Conservation (phyloP, 64 coral and sea anemone species). For the Actinia tenebrosa region DNA sequence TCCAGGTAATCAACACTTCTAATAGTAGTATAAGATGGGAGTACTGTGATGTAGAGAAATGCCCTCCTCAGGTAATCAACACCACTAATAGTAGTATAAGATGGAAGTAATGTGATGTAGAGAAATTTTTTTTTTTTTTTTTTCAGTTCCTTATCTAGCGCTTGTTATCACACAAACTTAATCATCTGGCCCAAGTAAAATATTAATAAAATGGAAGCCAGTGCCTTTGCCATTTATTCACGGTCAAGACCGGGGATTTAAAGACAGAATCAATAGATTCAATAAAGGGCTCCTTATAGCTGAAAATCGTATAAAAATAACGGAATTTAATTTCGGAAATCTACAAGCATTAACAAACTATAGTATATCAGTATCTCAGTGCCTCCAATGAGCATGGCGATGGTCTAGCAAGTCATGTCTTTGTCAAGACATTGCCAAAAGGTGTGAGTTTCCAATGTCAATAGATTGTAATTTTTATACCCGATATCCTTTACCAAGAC, state of each 20-base stretch:
- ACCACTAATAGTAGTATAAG: no score
- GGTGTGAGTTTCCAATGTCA: neutral
- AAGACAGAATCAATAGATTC: neutral
- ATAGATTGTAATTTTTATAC: neutral
- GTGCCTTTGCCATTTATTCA: slow-evolving; percentile 21
- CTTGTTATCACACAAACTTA: no score
- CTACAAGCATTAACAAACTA: slow-evolving; percentile 2
- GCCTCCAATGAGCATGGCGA: slow-evolving; percentile 10
- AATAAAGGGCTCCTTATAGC: neutral
- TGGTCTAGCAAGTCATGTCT: neutral
- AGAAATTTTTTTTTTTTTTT: no score
- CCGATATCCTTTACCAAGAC: neutral
- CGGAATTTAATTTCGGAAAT: neutral
- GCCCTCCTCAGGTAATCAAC: no score
- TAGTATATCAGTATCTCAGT: neutral
- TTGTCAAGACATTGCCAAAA: slow-evolving; percentile 2
- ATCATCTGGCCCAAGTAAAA: neutral
- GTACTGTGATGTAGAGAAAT: no score
- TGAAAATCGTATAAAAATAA: neutral
- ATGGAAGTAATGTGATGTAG: no score
- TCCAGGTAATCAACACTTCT: no score
- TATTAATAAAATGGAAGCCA: neutral
- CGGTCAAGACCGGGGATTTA: neutral
- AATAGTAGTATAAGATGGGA: no score
- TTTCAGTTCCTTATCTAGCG: no score